phyloP scores from a whole-genome alignment of 2,113 vertebrate genomes.

The Panurus biarmicus region DNA sequence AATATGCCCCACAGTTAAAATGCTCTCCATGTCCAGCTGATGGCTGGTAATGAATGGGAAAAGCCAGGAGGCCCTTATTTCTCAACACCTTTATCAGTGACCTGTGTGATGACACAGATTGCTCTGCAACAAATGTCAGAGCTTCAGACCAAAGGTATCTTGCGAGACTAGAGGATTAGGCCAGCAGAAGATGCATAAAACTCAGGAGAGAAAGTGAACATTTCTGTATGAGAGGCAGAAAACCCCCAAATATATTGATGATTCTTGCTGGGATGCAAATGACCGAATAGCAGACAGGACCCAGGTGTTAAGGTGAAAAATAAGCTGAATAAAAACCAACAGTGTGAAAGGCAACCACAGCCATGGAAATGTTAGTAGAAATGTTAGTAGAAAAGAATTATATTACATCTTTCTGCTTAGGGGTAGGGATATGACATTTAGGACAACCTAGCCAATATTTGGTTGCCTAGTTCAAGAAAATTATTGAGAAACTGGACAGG shows the following conservation, averaged over 20 bases:
- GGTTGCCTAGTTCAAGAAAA: neutral
- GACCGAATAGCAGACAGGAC: neutral
- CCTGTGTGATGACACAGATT: neutral
- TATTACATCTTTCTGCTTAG: neutral
- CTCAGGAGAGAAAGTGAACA: neutral
- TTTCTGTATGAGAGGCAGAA: neutral
- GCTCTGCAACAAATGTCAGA: neutral
- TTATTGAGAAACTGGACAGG: neutral
- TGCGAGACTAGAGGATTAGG: neutral
- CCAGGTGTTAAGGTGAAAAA: neutral
- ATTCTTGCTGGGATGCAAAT: neutral
- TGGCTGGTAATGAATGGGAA: neutral
- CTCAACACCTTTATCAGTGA: neutral
- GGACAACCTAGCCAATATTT: neutral
- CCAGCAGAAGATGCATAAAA: neutral
- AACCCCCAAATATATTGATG: neutral
- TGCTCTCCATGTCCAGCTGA: neutral
- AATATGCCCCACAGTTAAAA: neutral
- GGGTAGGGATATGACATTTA: neutral
- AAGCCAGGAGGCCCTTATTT: neutral
- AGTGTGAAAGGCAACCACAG: neutral
- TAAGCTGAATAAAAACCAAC: neutral
- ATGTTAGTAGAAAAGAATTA: neutral
- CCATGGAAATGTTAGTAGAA: neutral
- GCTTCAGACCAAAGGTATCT: neutral